Evolutionary conservation across 2,888 invertebrate genomes (phyloP).

Genomic region (Ametastegia equiseti): DNA sequence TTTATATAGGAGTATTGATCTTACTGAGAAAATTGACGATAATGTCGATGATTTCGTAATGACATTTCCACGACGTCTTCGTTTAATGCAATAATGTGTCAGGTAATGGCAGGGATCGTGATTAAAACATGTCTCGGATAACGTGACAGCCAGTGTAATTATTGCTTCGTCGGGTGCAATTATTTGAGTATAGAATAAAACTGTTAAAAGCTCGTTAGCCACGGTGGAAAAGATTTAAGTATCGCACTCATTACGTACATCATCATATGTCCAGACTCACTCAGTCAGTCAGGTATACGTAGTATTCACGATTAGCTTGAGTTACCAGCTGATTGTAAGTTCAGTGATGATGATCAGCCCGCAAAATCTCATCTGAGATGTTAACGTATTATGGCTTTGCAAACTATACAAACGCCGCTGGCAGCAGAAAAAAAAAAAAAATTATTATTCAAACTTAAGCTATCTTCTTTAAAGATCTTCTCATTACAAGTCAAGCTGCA

Average conservation of each 20-base stretch:
- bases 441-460: background rate
- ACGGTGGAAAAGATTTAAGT: constrained; percentile 12
- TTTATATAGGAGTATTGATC: too few relatives aligned
- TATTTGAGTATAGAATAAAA: background rate
- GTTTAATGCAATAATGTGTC: background rate
- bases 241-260: constrained; percentile 22
- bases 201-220: constrained; percentile 39
- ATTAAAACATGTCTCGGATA: constrained; percentile 1
- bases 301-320: background rate
- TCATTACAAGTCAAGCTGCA: too few relatives aligned
- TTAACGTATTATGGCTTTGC: background rate
- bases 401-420: background rate
- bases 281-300: background rate
- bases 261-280: background rate
- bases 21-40: background rate
- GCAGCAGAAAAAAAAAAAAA: too few relatives aligned
- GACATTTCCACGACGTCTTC: background rate
- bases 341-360: background rate
- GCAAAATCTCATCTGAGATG: background rate
- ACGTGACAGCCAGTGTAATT: constrained; percentile 8
- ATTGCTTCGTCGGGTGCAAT: background rate
- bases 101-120: background rate
- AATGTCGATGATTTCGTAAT: background rate
- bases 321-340: background rate
- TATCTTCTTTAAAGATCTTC: too few relatives aligned